Evolutionary conservation across 23 tunicate genomes (phyloP).

Genomic region (Pegea sp.): DNA sequence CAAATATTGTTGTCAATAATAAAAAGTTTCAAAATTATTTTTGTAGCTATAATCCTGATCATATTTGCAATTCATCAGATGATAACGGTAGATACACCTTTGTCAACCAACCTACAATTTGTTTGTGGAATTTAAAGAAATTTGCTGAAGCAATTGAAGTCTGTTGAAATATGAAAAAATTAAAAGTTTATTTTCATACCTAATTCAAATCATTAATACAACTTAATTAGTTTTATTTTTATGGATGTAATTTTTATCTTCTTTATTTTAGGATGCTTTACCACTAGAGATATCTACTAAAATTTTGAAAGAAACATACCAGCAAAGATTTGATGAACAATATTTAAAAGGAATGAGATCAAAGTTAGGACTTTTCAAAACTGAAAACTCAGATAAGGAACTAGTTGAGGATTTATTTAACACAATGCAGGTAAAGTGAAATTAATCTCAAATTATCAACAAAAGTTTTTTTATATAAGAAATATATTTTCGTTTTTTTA

Average conservation of each 20-base stretch:
- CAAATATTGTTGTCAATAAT: neutral
- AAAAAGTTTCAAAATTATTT: no score
- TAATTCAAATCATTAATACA: neutral
- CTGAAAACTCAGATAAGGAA: slow-evolving; percentile 14
- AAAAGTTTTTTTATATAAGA: neutral
- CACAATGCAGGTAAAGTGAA: slow-evolving; percentile 33
- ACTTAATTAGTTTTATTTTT: neutral
- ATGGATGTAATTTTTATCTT: no score
- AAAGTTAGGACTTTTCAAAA: slow-evolving; percentile 41
- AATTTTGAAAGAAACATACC: slow-evolving; percentile 19
- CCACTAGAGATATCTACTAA: slow-evolving; percentile 30
- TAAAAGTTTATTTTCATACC: no score
- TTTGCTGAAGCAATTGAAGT: slow-evolving; percentile 64
- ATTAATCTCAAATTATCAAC: neutral
- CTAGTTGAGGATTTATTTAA: slow-evolving; percentile 18
- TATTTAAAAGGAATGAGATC: slow-evolving; percentile 27
- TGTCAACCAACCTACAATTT: slow-evolving; percentile 72
- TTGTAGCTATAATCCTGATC: slow-evolving; percentile 61
- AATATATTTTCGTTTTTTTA: neutral
- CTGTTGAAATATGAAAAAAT: neutral
- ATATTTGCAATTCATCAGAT: slow-evolving; percentile 63
- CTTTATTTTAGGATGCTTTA: slow-evolving; percentile 12
- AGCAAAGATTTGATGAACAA: slow-evolving; percentile 5
- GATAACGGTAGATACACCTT: slow-evolving; percentile 59
- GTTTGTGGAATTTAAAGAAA: slow-evolving; percentile 77